Conservation (phyloP, 2,888 invertebrate species). For the Habrosyne pyritoides region DNA sequence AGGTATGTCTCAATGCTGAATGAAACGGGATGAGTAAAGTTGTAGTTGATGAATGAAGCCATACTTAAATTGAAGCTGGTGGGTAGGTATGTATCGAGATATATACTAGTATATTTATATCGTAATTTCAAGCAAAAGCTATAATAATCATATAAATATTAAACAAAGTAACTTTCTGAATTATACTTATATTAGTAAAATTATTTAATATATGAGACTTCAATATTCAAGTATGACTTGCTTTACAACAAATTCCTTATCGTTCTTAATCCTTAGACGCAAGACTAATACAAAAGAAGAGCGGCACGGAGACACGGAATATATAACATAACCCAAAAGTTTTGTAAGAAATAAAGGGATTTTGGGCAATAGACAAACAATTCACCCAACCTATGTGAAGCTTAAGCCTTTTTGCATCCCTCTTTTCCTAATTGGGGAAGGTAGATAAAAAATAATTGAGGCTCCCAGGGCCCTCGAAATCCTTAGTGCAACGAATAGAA, state of each 20-base stretch:
- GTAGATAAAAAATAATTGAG: not conserved
- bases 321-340: too few species aligned
- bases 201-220: not conserved
- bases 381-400: conserved; percentile 3
- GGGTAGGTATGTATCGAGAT: not conserved
- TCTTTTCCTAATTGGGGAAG: not conserved
- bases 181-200: too few species aligned
- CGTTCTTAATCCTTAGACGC: too few species aligned
- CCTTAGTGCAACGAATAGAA: not conserved
- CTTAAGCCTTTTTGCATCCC: not conserved
- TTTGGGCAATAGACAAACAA: too few species aligned
- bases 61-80: too few species aligned
- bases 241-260: too few species aligned
- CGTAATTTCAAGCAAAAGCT: not conserved
- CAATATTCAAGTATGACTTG: not conserved
- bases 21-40: not conserved
- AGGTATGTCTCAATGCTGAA: conserved; percentile 65
- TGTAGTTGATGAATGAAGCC: too few species aligned
- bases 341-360: too few species aligned
- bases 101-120: too few species aligned
- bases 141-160: not conserved
- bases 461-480: not conserved
- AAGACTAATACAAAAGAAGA: too few species aligned
- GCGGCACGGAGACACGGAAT: too few species aligned
- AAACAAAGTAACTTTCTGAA: not conserved